These are phyloP conservation scores for Aeoliscus strigatus DNA, from an alignment of 2,797 vertebrate species.

Conservation along the genomic window DNA sequence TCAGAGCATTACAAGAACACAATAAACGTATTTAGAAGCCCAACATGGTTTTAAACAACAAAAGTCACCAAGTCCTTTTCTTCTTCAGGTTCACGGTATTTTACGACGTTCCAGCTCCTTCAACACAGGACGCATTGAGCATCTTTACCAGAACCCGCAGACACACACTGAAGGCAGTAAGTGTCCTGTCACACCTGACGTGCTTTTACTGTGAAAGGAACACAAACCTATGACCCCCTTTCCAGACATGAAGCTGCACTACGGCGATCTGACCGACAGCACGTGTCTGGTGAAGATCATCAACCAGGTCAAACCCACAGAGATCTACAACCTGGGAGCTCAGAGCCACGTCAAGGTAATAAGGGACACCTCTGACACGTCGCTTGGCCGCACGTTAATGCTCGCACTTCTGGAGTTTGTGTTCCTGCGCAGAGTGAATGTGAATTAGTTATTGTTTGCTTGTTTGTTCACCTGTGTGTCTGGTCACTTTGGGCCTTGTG, in stretches of 20 bases:
- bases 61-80: constrained; percentile 2
- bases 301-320: constrained; percentile 90
- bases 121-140: constrained; percentile 96
- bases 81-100: constrained; percentile 87
- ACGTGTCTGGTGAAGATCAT: constrained; percentile 99
- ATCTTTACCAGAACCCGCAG: constrained; percentile 93
- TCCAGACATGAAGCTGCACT: constrained; percentile 96
- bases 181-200: constrained; percentile 41
- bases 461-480: no score
- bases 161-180: constrained; percentile 95
- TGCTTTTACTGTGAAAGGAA: no score
- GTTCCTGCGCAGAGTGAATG: no score
- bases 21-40: no score
- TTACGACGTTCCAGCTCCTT: constrained; percentile 95
- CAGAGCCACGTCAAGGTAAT: constrained; percentile 99
- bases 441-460: no score
- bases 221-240: no score
- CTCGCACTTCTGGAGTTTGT: no score
- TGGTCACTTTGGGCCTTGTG: no score
- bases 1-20: no score
- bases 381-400: no score
- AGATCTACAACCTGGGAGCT: constrained; percentile 98
- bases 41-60: no score
- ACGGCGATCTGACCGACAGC: constrained; percentile 97
- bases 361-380: no score